Evolutionary conservation across 2,113 vertebrate species (phyloP).

Genomic region (Tenebrosternarchus preto): DNA sequence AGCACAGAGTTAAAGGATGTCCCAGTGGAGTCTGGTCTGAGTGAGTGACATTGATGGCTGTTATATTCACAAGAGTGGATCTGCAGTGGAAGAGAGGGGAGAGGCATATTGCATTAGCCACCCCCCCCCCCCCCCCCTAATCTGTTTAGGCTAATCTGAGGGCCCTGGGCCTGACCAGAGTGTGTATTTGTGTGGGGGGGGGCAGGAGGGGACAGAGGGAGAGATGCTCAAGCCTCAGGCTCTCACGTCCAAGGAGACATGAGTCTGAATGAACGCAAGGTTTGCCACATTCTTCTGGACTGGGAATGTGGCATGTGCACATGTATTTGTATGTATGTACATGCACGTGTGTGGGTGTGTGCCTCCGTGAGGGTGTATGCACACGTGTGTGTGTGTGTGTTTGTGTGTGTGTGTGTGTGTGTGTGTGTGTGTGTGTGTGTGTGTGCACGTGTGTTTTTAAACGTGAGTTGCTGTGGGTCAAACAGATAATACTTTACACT

Average conservation of each 20-base stretch:
- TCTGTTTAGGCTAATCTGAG: slow-evolving; percentile 59
- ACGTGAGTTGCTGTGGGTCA: too few relatives aligned
- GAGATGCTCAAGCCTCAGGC: slow-evolving; percentile 51
- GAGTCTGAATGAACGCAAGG: slow-evolving; percentile 52
- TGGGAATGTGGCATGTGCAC: slow-evolving; percentile 15
- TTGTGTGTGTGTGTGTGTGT: too few relatives aligned
- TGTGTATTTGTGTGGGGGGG: neutral
- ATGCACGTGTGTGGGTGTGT: slow-evolving; percentile 4
- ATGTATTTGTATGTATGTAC: neutral
- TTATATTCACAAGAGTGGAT: slow-evolving; percentile 56
- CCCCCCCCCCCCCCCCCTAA: slow-evolving; percentile 49
- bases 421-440: neutral
- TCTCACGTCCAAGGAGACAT: slow-evolving; percentile 42
- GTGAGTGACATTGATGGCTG: slow-evolving; percentile 50
- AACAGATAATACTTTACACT: too few relatives aligned
- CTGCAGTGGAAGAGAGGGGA: slow-evolving; percentile 32
- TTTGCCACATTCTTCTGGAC: slow-evolving; percentile 27
- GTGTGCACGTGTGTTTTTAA: too few relatives aligned
- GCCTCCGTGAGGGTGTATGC: neutral
- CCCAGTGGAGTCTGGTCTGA: slow-evolving; percentile 34
- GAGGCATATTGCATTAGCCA: slow-evolving; percentile 55
- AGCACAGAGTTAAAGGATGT: slow-evolving; percentile 4
- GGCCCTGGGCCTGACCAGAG: slow-evolving; percentile 27
- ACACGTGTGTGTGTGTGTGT: slow-evolving; percentile 10
- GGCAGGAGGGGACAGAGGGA: slow-evolving; percentile 13